Evolutionary conservation across 2,797 vertebrate species (phyloP), one percentile per base, ranked within the genome.

Genomic region (Thaleichthys pacificus): DNA sequence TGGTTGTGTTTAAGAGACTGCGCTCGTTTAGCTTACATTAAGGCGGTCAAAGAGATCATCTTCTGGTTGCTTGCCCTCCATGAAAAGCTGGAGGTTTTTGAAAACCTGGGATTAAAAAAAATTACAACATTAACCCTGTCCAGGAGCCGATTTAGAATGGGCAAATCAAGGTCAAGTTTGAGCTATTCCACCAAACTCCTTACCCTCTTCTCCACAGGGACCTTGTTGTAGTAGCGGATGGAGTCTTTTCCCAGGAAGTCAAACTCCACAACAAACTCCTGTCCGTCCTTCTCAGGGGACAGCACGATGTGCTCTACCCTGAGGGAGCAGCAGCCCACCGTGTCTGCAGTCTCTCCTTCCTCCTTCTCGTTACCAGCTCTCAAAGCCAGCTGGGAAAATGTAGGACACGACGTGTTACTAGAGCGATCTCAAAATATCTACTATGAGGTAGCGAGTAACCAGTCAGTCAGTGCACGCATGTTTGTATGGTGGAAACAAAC

Each of bases 291-390:
- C 77, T 99, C 97, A 12, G 94, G 94, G 69, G 96, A 93, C 66
- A 99, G 93, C 74, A 94, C 96, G 84, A 98, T 96, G 85, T 99
- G 97, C 72, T 99, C 97, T 56, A 98, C 96, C 77, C 97, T 90
- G 57, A 99, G 92, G 0, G 97, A 98, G 90, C 97, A 99, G 91
- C 97, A 99, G 83, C 97, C 97, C 70, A 99, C 97, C 0, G 97
- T 99, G 88, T 99, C 97, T 0, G 97, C 97, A 0, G 97, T 98
- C 89, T 99, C 97, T 17, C 97, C 97, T 91, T 99, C 97, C 79
- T 99, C 97, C 86, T 99, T 99, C 87, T 99, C 97, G 68, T 99
- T 99, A 74, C 97, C 97, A 72, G 97, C 97, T 95, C 97, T 97
- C 89, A 99, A 88, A 80, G 97, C 97, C 91, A 99, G 94, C 97